phyloP scores from a whole-genome alignment of 1,140 invertebrate genomes.

The Aphelenchoides avenae region DNA sequence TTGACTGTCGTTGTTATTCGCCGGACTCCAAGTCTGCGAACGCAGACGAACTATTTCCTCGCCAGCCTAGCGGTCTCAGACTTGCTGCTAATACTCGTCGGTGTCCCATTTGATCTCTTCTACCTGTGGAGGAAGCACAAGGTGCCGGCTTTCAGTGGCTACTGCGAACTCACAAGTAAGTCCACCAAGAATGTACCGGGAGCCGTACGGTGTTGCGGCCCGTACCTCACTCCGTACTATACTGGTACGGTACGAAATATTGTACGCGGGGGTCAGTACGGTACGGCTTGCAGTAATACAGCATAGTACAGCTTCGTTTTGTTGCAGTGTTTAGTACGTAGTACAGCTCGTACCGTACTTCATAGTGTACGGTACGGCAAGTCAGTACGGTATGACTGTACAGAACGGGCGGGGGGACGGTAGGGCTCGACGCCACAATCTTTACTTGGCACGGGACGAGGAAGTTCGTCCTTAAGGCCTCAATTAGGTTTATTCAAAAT shows the following conservation, averaged over 20 bases:
- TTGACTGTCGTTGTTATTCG: constrained; percentile 84
- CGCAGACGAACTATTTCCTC: constrained; percentile 81
- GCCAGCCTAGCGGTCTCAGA: constrained; percentile 87
- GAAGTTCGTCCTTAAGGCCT: too few relatives aligned
- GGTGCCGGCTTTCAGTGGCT: constrained; percentile 23
- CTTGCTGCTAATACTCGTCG: constrained; percentile 71
- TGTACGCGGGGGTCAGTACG: too few relatives aligned
- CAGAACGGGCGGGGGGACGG: too few relatives aligned
- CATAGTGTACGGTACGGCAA: too few relatives aligned
- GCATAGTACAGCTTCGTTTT: not conserved
- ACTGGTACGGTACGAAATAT: constrained; percentile 1
- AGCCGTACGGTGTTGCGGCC: too few relatives aligned
- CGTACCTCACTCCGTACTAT: too few relatives aligned
- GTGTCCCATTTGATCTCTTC: constrained; percentile 63
- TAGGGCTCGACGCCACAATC: too few relatives aligned
- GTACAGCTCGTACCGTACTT: not conserved
- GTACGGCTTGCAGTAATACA: not conserved
- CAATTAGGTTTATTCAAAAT: too few relatives aligned
- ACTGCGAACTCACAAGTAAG: constrained; percentile 49
- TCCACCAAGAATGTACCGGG: too few relatives aligned
- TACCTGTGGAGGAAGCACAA: constrained; percentile 22
- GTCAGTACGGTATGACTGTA: too few relatives aligned
- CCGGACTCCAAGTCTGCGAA: constrained; percentile 82
- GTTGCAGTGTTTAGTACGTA: not conserved
- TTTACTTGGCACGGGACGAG: too few relatives aligned